Evolutionary conservation across 2,113 vertebrate genomes (phyloP).

Genomic region (Hippotragus niger): DNA sequence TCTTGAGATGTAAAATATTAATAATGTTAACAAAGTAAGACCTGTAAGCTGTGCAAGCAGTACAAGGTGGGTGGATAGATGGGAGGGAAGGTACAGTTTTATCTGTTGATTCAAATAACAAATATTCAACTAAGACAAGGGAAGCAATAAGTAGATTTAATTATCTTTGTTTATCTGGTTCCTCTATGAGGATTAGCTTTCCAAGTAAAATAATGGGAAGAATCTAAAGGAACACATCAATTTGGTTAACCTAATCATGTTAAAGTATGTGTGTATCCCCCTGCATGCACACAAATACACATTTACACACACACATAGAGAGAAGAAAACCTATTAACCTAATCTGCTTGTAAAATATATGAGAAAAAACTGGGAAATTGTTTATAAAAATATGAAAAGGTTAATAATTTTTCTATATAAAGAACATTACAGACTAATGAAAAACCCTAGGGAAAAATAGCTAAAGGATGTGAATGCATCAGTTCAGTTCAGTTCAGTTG

Average conservation of each 20-base stretch:
- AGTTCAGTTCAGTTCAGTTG: neutral
- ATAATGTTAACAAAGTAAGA: neutral
- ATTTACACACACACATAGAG: neutral
- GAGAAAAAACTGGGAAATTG: neutral
- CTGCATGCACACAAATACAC: neutral
- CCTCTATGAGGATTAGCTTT: neutral
- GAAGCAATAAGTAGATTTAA: neutral
- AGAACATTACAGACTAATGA: neutral
- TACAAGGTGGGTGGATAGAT: neutral
- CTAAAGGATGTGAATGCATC: neutral
- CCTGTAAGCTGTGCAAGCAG: neutral
- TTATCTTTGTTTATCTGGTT: neutral
- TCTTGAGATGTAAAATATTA: conserved; percentile 6
- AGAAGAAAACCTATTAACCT: neutral
- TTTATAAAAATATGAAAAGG: neutral
- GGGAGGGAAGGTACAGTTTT: neutral
- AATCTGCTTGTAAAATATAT: neutral
- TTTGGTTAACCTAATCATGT: neutral
- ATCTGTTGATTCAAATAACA: neutral
- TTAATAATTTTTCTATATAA: neutral
- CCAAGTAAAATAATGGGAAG: neutral
- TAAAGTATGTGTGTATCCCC: neutral
- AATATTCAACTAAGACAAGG: neutral
- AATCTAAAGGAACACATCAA: neutral
- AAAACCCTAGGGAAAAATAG: neutral